Base-by-base conservation (phyloP, 2,113 vertebrate species). In the Xiphorhynchus elegans region DNA sequence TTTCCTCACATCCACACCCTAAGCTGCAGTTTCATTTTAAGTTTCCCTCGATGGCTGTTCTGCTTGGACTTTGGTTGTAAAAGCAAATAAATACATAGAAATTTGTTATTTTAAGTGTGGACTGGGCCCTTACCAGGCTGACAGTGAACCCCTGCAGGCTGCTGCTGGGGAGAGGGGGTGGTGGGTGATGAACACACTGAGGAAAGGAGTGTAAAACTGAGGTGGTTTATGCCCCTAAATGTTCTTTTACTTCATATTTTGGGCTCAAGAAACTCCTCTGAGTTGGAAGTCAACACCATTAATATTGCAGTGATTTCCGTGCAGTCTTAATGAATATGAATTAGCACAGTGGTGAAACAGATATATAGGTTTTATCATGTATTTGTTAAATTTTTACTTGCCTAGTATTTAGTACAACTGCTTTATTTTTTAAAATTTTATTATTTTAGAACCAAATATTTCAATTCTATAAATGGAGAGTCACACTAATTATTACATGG, bases 181-280 rank as follows among this genome's bases (percentile, higher is more conserved):
- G 47, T 20, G 35, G 21, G 42, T 33, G 31, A 6, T 56, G 15
- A 2, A 4, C 0, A 0, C 44, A 39, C 17, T 29, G 58, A 31
- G 44, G 35, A 56, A 17, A 1, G 5, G 26, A 26, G 24, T 0
- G 3, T n/a, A 67, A 72, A 60, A 60, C 1, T 14, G 39, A 40
- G 73, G 31, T 28, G 31, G 13, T 68, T 63, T 0, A 0, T 46
- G 11, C 46, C 33, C 84, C 52, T 60, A 58, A 16, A 44, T 31
- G 11, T 7, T 49, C 78, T 58, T 69, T 2, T 19, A 44, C 3
- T 47, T 63, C 8, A 1, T 17, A 3, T 12, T 47, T 46, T 6
- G 49, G 17, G 37, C 29, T 88, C 13, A 44, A 31, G 58, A 63
- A 35, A 23, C 7, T 16, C 12, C 11, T 37, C 17, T 25, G 15